phyloP scores from a whole-genome alignment of 2,113 vertebrate species.

The Rattus rattus region DNA sequence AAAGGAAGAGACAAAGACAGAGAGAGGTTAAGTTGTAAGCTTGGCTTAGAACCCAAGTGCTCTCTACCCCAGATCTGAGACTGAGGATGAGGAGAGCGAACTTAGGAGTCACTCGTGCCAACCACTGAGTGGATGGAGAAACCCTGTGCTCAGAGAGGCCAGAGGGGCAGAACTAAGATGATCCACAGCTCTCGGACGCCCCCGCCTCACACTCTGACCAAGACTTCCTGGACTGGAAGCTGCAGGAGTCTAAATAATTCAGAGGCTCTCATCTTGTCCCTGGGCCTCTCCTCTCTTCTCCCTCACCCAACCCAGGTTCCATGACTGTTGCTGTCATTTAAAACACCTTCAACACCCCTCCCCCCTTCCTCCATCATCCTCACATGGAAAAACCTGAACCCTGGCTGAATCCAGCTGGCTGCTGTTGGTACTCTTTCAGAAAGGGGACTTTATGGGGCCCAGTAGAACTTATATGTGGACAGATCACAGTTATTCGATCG shows the following conservation, averaged over 20 bases:
- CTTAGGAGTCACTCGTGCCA: neutral
- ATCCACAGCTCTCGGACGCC: neutral
- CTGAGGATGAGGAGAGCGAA: neutral
- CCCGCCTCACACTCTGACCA: neutral
- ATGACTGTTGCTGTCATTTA: neutral
- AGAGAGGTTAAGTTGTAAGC: neutral
- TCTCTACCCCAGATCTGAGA: neutral
- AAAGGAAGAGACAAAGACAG: neutral
- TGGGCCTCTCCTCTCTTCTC: neutral
- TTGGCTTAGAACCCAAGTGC: neutral
- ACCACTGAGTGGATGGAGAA: neutral
- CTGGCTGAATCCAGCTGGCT: neutral
- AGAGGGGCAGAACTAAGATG: neutral
- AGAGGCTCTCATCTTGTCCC: neutral
- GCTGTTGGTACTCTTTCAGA: neutral
- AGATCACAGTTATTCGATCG: neutral
- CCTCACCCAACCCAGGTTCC: neutral
- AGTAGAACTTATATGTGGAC: neutral
- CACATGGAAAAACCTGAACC: neutral
- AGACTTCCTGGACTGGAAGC: neutral
- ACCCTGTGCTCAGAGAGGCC: neutral
- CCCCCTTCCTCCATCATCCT: neutral
- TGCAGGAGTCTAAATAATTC: neutral
- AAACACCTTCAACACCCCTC: neutral
- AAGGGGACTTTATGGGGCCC: neutral